A percentile compares a stretch with the other conserved stretches of the same genome.
Conservation (phyloP, 2,888 invertebrate species). For the Tetheella fluctuosa region DNA sequence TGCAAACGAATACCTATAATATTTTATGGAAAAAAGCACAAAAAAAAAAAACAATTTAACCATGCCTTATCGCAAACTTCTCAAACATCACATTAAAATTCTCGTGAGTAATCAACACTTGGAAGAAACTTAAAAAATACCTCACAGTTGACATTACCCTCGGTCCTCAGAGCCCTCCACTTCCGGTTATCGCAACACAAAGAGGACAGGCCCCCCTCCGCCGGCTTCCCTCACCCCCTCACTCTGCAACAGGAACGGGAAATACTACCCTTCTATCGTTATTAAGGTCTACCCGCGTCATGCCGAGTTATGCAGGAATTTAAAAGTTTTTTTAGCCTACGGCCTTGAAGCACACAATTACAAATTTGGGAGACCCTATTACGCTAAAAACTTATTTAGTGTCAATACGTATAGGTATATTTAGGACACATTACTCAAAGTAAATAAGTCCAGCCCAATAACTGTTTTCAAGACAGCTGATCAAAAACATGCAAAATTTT, state of each 20-base stretch:
- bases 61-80: neutral
- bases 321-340: conserved; percentile 67
- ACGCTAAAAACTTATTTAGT: neutral
- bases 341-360: conserved; percentile 47
- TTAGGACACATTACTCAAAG: too few species aligned
- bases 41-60: neutral
- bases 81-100: conserved; percentile 21
- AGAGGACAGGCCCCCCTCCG: conserved; percentile 64
- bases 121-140: conserved; percentile 77
- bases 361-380: conserved; percentile 42
- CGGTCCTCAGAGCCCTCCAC: conserved; percentile 78
- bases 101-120: conserved; percentile 68
- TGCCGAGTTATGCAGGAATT: conserved; percentile 58
- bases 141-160: conserved; percentile 81
- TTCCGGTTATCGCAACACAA: conserved; percentile 84
- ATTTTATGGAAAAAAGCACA: neutral
- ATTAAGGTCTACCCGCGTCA: conserved; percentile 78
- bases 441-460: too few species aligned
- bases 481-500: too few species aligned
- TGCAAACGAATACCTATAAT: too few species aligned
- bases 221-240: conserved; percentile 41
- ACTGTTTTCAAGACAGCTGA: too few species aligned
- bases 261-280: conserved; percentile 83
- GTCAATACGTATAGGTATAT: too few species aligned
- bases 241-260: conserved; percentile 71